phyloP scores from a whole-genome alignment of 2,888 invertebrate genomes.

The Brachyopa scutellaris region DNA sequence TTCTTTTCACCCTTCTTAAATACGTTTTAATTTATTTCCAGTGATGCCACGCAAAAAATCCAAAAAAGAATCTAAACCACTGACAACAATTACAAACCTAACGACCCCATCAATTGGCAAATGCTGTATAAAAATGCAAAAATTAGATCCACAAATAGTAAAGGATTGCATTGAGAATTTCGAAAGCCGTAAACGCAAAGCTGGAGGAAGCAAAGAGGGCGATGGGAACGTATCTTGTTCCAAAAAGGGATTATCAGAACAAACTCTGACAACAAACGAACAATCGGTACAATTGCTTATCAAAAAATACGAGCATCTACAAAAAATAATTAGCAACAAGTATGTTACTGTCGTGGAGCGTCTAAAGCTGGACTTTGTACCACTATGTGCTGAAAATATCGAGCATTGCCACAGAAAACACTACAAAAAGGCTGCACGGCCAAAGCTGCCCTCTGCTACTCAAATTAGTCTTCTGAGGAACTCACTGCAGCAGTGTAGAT shows the following conservation, averaged over 20 bases:
- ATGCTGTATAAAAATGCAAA: constrained; percentile 42
- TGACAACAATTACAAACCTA: constrained; percentile 15
- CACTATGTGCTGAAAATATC: constrained; percentile 78
- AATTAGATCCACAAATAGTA: not conserved
- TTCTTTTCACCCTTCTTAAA: not conserved
- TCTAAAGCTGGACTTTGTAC: constrained; percentile 76
- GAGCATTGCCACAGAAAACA: constrained; percentile 77
- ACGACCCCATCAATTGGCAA: not conserved
- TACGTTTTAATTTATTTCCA: not conserved
- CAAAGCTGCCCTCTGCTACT: constrained; percentile 74
- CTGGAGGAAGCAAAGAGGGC: not conserved
- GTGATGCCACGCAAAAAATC: constrained; percentile 11
- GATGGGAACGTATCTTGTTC: not conserved
- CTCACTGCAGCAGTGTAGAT: constrained; percentile 76
- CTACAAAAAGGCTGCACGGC: constrained; percentile 76
- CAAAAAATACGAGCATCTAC: constrained; percentile 73
- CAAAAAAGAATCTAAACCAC: not conserved
- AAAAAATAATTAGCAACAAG: constrained; percentile 77
- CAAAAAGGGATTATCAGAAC: too few species aligned
- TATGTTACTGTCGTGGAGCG: constrained; percentile 78
- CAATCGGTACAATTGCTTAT: constrained; percentile 15
- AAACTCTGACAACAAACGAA: not conserved
- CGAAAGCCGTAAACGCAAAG: constrained; percentile 10
- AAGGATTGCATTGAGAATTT: not conserved
- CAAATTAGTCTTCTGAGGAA: constrained; percentile 75